A percentile compares a stretch with the other conserved stretches of the same genome.
Conservation (phyloP, 1,140 invertebrate species). For the Wasmannia auropunctata region DNA sequence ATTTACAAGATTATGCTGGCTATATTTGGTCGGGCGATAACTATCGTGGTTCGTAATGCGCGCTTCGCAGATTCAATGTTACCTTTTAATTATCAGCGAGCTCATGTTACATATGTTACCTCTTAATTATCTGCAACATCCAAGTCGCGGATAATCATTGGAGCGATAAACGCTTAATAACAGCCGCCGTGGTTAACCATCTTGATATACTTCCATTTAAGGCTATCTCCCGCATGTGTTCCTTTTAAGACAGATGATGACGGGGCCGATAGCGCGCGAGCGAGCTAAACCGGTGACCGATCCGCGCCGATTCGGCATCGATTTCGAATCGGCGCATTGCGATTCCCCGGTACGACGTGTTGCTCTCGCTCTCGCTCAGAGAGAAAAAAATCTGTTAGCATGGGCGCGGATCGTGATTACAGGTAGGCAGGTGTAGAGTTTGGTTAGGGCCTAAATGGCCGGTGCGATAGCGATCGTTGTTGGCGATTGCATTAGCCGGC, state of each 20-base stretch:
- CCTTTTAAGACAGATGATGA: slow-evolving; percentile 18
- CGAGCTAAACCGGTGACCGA: slow-evolving; percentile 5
- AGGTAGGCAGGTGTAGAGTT: slow-evolving; percentile 75
- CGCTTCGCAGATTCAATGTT: slow-evolving; percentile 27
- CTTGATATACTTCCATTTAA: slow-evolving; percentile 35
- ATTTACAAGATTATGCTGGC: neutral
- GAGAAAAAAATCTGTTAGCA: slow-evolving; percentile 68
- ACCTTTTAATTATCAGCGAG: slow-evolving; percentile 10
- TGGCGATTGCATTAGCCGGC: slow-evolving; percentile 69
- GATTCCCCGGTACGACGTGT: slow-evolving; percentile 5
- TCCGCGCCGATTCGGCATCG: slow-evolving; percentile 45
- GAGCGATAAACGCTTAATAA: slow-evolving; percentile 39
- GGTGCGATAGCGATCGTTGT: slow-evolving; percentile 71
- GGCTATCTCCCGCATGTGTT: slow-evolving; percentile 24
- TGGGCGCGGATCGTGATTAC: slow-evolving; percentile 65
- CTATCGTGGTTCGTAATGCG: neutral
- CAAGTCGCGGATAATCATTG: slow-evolving; percentile 34
- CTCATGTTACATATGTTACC: slow-evolving; percentile 30
- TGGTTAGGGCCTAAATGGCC: slow-evolving; percentile 71
- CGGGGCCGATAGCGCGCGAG: neutral
- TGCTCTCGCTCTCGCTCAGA: slow-evolving; percentile 3
- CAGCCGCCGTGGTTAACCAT: slow-evolving; percentile 19
- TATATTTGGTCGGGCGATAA: neutral
- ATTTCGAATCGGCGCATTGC: neutral
- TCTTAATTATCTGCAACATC: slow-evolving; percentile 33